Conservation (phyloP, 1,140 invertebrate species). For the Leptinotarsa defecta region DNA sequence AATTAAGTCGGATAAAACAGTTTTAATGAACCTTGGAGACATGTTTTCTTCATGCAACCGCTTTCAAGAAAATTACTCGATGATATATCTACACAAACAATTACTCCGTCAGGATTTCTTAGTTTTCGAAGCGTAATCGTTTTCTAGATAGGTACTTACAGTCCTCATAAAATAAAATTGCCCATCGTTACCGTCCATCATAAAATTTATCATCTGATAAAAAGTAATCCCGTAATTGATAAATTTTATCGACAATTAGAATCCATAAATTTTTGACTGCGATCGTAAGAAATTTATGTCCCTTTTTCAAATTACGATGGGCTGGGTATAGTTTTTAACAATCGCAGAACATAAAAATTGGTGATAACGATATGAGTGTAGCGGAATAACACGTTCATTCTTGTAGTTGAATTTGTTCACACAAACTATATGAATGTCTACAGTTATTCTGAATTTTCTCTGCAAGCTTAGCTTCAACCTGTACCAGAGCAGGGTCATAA, state of each 20-base stretch:
- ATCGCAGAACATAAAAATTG: too few species aligned
- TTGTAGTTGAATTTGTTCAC: too few species aligned
- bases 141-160: slow-evolving; percentile 20
- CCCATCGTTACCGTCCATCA: slow-evolving; percentile 29
- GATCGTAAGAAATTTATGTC: slow-evolving; percentile 14
- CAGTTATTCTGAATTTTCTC: too few species aligned
- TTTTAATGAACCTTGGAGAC: too few species aligned
- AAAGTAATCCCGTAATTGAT: slow-evolving; percentile 38
- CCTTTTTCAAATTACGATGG: slow-evolving; percentile 11
- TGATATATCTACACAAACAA: slow-evolving; percentile 1
- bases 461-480: too few species aligned
- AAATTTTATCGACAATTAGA: slow-evolving; percentile 40
- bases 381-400: too few species aligned
- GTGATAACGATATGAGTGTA: too few species aligned
- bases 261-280: slow-evolving; percentile 34
- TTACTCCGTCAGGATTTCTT: background rate
- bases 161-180: slow-evolving; percentile 19
- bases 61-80: background rate
- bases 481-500: too few species aligned
- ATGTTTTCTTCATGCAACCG: too few species aligned
- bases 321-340: too few species aligned
- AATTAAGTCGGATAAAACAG: too few species aligned
- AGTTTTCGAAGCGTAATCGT: background rate
- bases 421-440: too few species aligned
- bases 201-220: slow-evolving; percentile 38